Conservation (phyloP, 92 coral and sea anemone genomes). For the Parazoanthus atlanticus region DNA sequence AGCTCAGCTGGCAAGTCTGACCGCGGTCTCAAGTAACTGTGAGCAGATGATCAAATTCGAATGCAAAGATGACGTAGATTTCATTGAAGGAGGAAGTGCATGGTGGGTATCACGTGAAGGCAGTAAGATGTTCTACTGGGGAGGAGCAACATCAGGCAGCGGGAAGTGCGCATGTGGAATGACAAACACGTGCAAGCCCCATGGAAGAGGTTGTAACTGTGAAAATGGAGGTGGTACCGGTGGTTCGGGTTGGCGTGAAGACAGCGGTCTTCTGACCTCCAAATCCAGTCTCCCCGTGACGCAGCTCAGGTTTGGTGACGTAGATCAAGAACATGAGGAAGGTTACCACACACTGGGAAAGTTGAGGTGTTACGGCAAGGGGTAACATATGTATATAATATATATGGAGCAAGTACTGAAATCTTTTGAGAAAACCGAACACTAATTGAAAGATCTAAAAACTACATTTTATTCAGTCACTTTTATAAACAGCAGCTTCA, state of each 20-base stretch:
- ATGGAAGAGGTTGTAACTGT: no score
- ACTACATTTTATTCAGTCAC: no score
- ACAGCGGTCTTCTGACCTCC: conserved; percentile 74
- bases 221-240: no score
- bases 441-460: no score
- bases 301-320: conserved; percentile 66
- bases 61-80: conserved; percentile 45
- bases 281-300: conserved; percentile 68
- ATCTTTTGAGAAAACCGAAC: no score
- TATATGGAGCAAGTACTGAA: neutral
- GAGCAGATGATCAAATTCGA: conserved; percentile 72
- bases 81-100: neutral
- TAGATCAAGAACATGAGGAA: conserved; percentile 38
- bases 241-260: conserved; percentile 52
- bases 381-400: no score
- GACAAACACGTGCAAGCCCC: no score
- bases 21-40: conserved; percentile 54
- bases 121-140: no score
- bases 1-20: conserved; percentile 64
- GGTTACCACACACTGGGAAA: conserved; percentile 82
- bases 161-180: conserved; percentile 75
- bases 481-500: no score
- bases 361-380: conserved; percentile 67
- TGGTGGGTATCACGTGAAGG: no score
- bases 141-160: no score